These are phyloP conservation scores for Morpho helenor DNA, from an alignment of 2,888 invertebrate species.

Conservation along the genomic window DNA sequence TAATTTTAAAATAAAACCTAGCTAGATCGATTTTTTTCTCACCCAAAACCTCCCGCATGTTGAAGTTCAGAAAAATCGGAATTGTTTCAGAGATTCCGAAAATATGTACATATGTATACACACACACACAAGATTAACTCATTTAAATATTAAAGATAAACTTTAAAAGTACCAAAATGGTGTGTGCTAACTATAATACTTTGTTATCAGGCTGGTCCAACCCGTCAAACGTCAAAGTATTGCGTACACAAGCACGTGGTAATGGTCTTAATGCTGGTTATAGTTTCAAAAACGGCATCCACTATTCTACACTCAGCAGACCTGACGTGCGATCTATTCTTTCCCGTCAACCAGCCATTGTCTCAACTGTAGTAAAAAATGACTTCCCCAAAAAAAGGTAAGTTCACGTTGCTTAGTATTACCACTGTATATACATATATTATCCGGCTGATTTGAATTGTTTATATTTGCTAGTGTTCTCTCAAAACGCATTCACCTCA, in stretches of 20 bases:
- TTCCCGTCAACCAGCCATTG: conserved; percentile 38
- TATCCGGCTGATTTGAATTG: conserved; percentile 30
- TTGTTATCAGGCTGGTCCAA: conserved; percentile 50
- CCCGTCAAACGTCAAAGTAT: conserved; percentile 38
- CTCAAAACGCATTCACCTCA: conserved; percentile 6
- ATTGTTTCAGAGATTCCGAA: no score
- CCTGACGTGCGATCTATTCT: conserved; percentile 48
- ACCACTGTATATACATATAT: conserved; percentile 14
- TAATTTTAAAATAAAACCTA: no score
- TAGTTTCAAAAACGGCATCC: conserved; percentile 68
- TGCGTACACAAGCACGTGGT: conserved; percentile 60
- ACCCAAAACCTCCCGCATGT: no score
- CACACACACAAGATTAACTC: no score
- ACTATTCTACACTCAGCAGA: conserved; percentile 32
- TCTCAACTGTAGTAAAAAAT: conserved; percentile 40
- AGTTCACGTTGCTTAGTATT: conserved; percentile 25
- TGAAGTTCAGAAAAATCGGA: no score
- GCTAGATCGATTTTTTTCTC: no score
- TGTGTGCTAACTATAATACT: conserved; percentile 31
- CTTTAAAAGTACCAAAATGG: conserved; percentile 39
- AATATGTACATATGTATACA: no score
- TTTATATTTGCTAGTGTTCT: neutral
- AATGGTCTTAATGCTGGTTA: conserved; percentile 39
- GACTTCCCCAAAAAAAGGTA: conserved; percentile 70
- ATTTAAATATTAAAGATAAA: no score